These are phyloP conservation scores for Drosophila insularis DNA, from an alignment of 1,140 invertebrate species.

Conservation along the genomic window DNA sequence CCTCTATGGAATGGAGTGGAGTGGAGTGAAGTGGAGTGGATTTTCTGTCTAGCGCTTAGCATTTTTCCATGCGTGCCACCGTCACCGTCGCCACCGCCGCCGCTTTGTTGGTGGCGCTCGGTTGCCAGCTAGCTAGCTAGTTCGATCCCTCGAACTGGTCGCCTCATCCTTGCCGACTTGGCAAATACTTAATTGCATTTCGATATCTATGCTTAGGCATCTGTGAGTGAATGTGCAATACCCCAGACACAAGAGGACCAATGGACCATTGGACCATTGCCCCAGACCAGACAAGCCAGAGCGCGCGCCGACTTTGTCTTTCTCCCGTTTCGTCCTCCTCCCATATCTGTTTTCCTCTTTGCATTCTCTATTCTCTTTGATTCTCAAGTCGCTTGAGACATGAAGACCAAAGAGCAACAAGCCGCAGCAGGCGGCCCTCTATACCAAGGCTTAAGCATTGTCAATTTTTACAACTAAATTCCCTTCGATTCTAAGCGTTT, in stretches of 20 bases:
- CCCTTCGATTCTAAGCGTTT: conserved; percentile 62
- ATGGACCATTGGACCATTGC: conserved; percentile 17
- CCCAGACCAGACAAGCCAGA: conserved; percentile 1
- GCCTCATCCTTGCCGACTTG: conserved; percentile 71
- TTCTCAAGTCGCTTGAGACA: conserved; percentile 13
- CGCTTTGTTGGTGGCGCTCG: conserved; percentile 79
- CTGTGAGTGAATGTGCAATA: conserved; percentile 72
- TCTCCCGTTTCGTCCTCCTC: neutral
- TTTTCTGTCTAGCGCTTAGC: conserved; percentile 47
- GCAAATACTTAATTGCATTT: conserved; percentile 82
- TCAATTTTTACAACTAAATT: conserved; percentile 80
- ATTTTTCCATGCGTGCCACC: conserved; percentile 73
- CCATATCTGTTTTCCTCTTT: neutral
- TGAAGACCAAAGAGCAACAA: conserved; percentile 7
- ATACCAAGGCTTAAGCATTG: conserved; percentile 27
- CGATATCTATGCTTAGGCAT: conserved; percentile 82
- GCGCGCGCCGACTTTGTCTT: conserved; percentile 10
- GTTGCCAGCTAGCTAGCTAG: conserved; percentile 5
- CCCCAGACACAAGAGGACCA: conserved; percentile 38
- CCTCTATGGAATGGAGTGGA: conserved; percentile 13
- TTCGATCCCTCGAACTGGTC: neutral
- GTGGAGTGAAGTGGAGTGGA: conserved; percentile 6
- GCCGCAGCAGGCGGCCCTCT: conserved; percentile 8
- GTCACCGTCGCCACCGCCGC: conserved; percentile 32
- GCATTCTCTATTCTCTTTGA: neutral